phyloP scores from a whole-genome alignment of 2,797 vertebrate species.

The Vespertilio murinus region DNA sequence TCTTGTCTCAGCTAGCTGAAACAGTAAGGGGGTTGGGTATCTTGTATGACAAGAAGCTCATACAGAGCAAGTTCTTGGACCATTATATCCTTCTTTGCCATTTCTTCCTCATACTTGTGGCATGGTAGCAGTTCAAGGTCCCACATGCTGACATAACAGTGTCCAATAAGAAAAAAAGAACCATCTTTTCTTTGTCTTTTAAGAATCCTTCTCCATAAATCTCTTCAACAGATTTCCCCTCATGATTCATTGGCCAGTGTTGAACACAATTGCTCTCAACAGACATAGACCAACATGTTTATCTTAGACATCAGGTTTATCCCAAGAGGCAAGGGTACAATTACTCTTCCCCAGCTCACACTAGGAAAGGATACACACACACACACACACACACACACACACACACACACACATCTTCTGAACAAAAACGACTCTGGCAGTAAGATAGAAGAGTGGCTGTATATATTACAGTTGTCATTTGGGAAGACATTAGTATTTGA shows the following conservation, averaged over 20 bases:
- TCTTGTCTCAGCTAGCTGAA: background rate
- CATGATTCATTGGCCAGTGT: background rate
- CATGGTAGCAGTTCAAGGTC: background rate
- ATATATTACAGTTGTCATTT: background rate
- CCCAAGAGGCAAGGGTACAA: background rate
- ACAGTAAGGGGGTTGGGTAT: background rate
- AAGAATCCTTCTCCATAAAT: conserved; percentile 28
- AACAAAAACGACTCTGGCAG: background rate
- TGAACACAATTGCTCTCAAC: background rate
- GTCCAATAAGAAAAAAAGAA: background rate
- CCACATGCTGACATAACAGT: background rate
- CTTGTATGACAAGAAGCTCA: background rate
- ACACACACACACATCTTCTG: background rate
- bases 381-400: no score
- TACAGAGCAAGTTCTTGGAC: background rate
- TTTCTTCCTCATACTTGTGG: background rate
- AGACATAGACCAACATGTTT: conserved; percentile 2
- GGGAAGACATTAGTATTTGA: background rate
- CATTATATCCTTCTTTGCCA: background rate
- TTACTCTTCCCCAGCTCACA: background rate
- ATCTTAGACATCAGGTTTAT: background rate
- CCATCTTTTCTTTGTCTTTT: background rate
- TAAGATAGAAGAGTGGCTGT: background rate
- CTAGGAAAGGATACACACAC: background rate
- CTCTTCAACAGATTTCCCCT: background rate